phyloP scores from a whole-genome alignment of 2,888 invertebrate species.

The Andrena camellia region DNA sequence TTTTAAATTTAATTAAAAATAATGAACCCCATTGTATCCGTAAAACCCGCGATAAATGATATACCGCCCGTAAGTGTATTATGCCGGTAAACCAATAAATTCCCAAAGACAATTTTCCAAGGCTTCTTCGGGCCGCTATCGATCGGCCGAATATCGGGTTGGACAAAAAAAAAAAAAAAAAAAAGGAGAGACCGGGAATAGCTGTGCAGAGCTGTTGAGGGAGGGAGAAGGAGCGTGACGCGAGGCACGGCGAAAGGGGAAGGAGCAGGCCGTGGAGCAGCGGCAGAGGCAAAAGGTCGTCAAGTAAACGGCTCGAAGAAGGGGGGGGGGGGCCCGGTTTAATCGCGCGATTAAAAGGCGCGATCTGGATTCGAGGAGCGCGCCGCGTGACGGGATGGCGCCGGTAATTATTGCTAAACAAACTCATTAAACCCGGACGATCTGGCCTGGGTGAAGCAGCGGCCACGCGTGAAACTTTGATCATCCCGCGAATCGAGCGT shows the following conservation, averaged over 20 bases:
- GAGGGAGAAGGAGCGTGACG: background rate
- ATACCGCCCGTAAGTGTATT: constrained; percentile 71
- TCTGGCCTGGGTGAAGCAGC: constrained; percentile 66
- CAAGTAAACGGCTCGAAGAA: constrained; percentile 1
- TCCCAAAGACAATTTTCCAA: constrained; percentile 62
- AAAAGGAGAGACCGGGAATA: background rate
- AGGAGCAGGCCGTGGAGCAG: no score
- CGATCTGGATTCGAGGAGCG: constrained; percentile 42
- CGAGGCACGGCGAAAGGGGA: no score
- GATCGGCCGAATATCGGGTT: constrained; percentile 32
- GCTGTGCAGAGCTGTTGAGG: background rate
- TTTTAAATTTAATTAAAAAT: constrained; percentile 75
- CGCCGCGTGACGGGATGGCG: constrained; percentile 48
- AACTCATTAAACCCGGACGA: constrained; percentile 75
- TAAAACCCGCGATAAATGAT: constrained; percentile 70
- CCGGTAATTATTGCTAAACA: constrained; percentile 74
- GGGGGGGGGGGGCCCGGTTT: constrained; percentile 28
- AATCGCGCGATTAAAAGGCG: constrained; percentile 58
- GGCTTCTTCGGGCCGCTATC: constrained; percentile 53
- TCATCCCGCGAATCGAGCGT: constrained; percentile 74
- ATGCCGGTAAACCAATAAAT: constrained; percentile 67
- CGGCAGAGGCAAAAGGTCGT: background rate
- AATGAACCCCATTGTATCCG: constrained; percentile 73
- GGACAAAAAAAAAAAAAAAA: background rate
- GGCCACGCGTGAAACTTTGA: constrained; percentile 78